Evolutionary conservation across 1,140 invertebrate species (phyloP).

Genomic region (Brachionus plicatilis): DNA sequence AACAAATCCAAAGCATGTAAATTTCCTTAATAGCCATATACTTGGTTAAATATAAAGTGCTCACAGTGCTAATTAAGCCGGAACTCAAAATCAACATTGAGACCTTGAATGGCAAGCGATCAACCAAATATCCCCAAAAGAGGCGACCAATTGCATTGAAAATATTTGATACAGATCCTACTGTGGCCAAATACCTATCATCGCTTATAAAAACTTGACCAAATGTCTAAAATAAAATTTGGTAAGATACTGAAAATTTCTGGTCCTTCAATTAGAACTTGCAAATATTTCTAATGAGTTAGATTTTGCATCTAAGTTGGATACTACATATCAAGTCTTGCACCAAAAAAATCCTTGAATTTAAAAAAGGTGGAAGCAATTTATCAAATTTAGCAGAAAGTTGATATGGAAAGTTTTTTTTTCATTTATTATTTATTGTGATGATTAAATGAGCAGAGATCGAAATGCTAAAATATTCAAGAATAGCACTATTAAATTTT

Average conservation of each 20-base stretch:
- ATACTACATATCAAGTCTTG: no score
- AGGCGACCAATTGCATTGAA: conserved; percentile 57
- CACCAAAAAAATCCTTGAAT: no score
- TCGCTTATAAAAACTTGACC: conserved; percentile 57
- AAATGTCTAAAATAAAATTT: conserved; percentile 48
- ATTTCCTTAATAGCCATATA: conserved; percentile 42
- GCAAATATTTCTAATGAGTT: no score
- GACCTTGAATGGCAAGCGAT: conserved; percentile 54
- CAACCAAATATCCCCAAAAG: conserved; percentile 56
- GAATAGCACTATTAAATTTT: no score
- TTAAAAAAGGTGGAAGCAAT: no score
- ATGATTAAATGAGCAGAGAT: no score
- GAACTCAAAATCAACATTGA: conserved; percentile 25
- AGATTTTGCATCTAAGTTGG: no score
- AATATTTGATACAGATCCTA: conserved; percentile 57
- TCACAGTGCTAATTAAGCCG: not conserved
- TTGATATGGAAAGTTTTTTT: no score
- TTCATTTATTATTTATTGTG: no score
- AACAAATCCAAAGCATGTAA: conserved; percentile 47
- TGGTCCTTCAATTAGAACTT: not conserved
- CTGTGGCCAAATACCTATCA: conserved; percentile 56
- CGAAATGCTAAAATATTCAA: no score
- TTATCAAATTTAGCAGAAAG: no score
- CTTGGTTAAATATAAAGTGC: conserved; percentile 14
- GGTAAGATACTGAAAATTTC: no score